Evolutionary conservation across 2,797 vertebrate species (phyloP), one percentile per base, ranked within the genome.

Genomic region (Parauchenoglanis punctatus): DNA sequence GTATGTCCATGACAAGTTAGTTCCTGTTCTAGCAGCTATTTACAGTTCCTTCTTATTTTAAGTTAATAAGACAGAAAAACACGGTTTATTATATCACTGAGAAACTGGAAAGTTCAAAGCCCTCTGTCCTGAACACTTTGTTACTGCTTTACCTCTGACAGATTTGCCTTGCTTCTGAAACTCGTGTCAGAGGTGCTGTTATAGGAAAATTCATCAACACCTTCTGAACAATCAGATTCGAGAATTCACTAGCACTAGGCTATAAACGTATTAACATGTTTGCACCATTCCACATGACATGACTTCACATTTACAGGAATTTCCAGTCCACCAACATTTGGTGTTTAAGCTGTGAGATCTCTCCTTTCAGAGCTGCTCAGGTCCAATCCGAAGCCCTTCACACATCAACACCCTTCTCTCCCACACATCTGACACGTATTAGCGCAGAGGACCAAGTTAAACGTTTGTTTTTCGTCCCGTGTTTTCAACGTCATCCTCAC

Each of bases 401-500:
- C 91, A 89, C 86, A 93, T 92, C 91, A 89, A 93, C 92, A 93
- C 89, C 90, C 92, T 89, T 93, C 92, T 92, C 91, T 90, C 18
- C 56, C 59, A 92, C 70, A 93, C 92, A 93, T 93, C 90, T 94
- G 92, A 94, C 93, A 91, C 91, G 86, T 92, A 92, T 95, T 94
- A 93, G 92, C 90, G 89, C 86, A 90, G 92, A 92, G 87, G 92
- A 86, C 88, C 89, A 91, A 92, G 87, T 85, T 85, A 87, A 92
- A 91, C 89, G 87, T 92, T 86, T 76, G 85, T 84, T 91, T 86
- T 85, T 85, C 31, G 44, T 67, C 49, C 78, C 18, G 72, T 80
- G 84, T 92, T 93, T 93, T 92, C 92, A 90, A 88, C 85, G 35
- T 89, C 90, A 78, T 87, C 85, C 84, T 87, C 87, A 77, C 65